Conservation (phyloP, 2,113 vertebrate species). For the Reinhardtius hippoglossoides region DNA sequence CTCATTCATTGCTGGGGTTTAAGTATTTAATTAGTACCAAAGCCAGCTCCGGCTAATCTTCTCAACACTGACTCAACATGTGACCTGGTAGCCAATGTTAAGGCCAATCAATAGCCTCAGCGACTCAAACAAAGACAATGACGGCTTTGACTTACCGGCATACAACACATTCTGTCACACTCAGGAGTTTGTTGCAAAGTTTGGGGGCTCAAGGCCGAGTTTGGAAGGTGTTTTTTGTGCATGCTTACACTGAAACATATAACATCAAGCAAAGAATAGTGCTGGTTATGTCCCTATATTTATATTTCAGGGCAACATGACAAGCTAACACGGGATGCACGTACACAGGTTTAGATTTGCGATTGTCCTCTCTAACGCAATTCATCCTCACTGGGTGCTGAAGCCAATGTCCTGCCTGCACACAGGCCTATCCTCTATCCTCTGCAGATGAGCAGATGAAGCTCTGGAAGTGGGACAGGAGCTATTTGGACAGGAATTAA, state of each 20-base stretch:
- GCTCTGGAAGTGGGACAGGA: conserved; percentile 74
- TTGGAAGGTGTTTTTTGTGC: neutral
- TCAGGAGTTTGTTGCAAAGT: conserved; percentile 35
- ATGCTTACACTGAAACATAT: neutral
- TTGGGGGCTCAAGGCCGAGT: conserved; percentile 1
- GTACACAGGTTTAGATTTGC: conserved; percentile 37
- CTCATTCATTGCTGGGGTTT: conserved; percentile 81
- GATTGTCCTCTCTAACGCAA: conserved; percentile 30
- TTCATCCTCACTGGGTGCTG: conserved; percentile 22
- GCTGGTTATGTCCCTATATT: neutral
- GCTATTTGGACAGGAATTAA: conserved; percentile 80
- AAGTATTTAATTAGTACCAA: conserved; percentile 86
- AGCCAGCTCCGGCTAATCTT: conserved; percentile 81
- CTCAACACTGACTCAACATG: conserved; percentile 82
- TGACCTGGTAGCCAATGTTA: conserved; percentile 76
- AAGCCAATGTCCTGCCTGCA: conserved; percentile 43
- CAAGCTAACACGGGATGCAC: conserved; percentile 13
- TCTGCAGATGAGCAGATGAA: conserved; percentile 62
- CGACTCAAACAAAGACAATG: conserved; percentile 60
- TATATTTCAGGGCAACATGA: conserved; percentile 3
- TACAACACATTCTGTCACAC: conserved; percentile 10
- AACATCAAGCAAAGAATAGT: neutral
- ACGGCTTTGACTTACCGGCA: conserved; percentile 36
- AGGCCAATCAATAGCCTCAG: conserved; percentile 72
- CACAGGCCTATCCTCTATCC: conserved; percentile 38